Conservation (phyloP, 37 sponge, comb jelly and placozoan species). For the Diacarnus erythraeanus region DNA sequence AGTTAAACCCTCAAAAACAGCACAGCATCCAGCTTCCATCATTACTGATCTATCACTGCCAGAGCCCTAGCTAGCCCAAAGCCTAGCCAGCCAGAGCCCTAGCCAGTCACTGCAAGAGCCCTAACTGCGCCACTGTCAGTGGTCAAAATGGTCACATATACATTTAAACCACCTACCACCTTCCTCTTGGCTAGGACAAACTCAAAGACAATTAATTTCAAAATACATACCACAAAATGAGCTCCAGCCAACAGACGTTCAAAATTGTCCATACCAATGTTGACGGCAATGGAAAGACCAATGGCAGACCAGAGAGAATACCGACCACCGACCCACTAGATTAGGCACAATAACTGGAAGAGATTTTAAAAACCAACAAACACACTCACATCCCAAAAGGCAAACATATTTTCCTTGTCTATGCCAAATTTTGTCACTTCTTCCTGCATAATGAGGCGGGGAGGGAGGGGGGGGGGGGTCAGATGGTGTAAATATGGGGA, state of each 20-base stretch:
- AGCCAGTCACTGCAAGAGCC: too few relatives aligned
- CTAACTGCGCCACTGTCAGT: too few relatives aligned
- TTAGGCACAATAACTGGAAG: background rate
- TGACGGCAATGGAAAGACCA: constrained; percentile 92
- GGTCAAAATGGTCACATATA: too few relatives aligned
- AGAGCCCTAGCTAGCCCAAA: too few relatives aligned
- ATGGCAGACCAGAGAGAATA: constrained; percentile 99
- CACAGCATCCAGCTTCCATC: too few relatives aligned
- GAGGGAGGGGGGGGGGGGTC: background rate
- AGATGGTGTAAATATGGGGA: too few relatives aligned
- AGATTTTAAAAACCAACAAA: background rate
- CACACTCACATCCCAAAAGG: constrained; percentile 96
- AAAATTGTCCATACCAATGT: constrained; percentile 94
- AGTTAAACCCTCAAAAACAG: too few relatives aligned
- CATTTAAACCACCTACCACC: too few relatives aligned
- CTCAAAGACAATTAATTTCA: background rate
- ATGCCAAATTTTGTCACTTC: constrained; percentile 97
- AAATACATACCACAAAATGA: constrained; percentile 74
- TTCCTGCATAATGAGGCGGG: constrained; percentile 28
- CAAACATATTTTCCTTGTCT: constrained; percentile 94
- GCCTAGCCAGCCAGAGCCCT: too few relatives aligned
- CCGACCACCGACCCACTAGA: constrained; percentile 99
- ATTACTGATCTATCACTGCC: too few relatives aligned
- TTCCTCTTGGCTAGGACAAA: background rate
- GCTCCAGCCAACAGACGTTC: constrained; percentile 92